Base-by-base conservation (phyloP, 2,113 vertebrate genomes). In the Asarcornis scutulata region DNA sequence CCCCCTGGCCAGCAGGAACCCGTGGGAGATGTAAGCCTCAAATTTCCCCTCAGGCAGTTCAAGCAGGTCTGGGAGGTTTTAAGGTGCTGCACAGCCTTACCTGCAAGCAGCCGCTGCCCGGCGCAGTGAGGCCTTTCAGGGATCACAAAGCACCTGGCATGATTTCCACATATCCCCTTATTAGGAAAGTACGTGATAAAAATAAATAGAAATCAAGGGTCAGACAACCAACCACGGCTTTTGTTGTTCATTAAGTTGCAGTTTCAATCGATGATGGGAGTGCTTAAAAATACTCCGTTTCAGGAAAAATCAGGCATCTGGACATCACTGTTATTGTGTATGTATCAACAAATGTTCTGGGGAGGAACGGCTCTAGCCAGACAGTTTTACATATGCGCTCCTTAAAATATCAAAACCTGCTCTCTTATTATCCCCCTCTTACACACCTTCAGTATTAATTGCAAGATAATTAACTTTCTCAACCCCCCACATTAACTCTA, bases 391-490 rank as follows among this genome's bases (percentile, higher is more conserved):
- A 46, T 20, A 20, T 0, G 11, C 13, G 7, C 29, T 84, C 71
- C 81, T 89, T 7, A n/a, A 52, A 69, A 63, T 1, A 66, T 29
- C 68, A 15, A 44, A 68, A 52, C 9, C 66, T 50, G 42, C 16
- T 50, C 63, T 92, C 67, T 14, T 12, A 73, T 32, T 17, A 13
- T 26, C 40, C 60, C 60, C 9, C 25, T 78, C 89, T 48, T 52
- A 13, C 17, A 29, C 79, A 86, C 82, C 93, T 96, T 88, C 29
- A 38, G 89, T 67, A 83, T 56, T 62, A 38, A n/a, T 38, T 94
- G 23, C 73, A 48, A 86, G 86, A 81, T 50, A 88, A 90, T 91
- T 87, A 96, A 86, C 94, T 93, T 89, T 29, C 80, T 95, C 86
- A 86, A 29, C 29, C 56, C 40, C 75, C 62, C 64, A 46, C 66